Evolutionary conservation across 2,888 invertebrate genomes (phyloP).

Genomic region (Heliconius ethilla): DNA sequence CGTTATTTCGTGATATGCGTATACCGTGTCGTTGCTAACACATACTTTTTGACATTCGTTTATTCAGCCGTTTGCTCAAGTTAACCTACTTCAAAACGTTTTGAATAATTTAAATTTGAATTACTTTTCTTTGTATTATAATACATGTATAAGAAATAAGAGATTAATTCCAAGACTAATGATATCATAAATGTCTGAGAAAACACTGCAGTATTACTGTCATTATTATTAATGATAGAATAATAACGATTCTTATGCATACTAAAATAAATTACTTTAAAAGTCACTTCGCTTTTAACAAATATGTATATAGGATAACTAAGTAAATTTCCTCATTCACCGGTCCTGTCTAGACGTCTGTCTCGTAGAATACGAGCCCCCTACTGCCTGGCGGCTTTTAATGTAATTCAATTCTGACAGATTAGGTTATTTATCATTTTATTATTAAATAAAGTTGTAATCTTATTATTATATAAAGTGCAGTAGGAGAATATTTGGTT

Average conservation of each 20-base stretch:
- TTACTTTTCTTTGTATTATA: not conserved
- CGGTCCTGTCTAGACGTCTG: conserved; percentile 25
- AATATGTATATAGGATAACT: not conserved
- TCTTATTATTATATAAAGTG: not conserved
- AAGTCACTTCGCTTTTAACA: not conserved
- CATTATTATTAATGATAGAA: not conserved
- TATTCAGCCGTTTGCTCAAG: conserved; percentile 29
- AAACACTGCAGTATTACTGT: not conserved
- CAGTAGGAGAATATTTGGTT: not conserved
- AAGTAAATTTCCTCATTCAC: conserved; percentile 20
- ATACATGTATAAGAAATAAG: too few relatives aligned
- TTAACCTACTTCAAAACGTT: not conserved
- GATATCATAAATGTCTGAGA: not conserved
- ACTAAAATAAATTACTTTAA: not conserved
- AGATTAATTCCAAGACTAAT: not conserved
- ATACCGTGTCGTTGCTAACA: conserved; percentile 15
- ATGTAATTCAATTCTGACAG: conserved; percentile 4
- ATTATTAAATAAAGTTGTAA: too few relatives aligned
- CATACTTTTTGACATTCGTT: conserved; percentile 20
- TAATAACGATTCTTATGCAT: not conserved
- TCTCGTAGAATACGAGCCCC: not conserved
- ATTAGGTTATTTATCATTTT: not conserved
- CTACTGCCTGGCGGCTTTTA: not conserved
- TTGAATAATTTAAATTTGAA: not conserved
- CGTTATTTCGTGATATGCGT: conserved; percentile 14